Percentiles rank a stretch among this genome's conserved stretches.
These are phyloP conservation scores for Meteorus sp. DNA, from an alignment of 1,140 invertebrate genomes.

Conservation along the genomic window DNA sequence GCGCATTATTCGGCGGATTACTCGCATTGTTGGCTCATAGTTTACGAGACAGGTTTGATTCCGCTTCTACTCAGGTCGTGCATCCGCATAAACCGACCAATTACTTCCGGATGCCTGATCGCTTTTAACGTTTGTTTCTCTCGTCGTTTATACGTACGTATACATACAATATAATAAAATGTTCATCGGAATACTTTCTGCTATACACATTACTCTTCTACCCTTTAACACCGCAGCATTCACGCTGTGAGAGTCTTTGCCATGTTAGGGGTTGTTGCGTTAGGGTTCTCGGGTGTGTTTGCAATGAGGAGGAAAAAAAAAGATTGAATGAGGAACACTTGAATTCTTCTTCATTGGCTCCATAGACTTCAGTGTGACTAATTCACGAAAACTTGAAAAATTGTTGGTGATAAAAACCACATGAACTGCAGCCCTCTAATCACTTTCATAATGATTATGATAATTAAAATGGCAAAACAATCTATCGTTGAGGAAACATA, in stretches of 20 bases:
- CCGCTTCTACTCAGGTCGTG: no score
- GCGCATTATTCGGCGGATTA: constrained; percentile 42
- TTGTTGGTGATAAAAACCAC: not conserved
- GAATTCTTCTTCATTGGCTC: constrained; percentile 12
- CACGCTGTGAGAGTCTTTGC: constrained; percentile 3
- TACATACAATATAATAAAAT: not conserved
- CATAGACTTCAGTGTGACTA: constrained; percentile 12
- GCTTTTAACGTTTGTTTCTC: constrained; percentile 46
- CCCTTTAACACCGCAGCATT: not conserved
- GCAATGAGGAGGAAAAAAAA: constrained; percentile 17
- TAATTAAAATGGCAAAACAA: constrained; percentile 5
- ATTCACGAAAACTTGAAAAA: not conserved
- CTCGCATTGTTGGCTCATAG: constrained; percentile 39
- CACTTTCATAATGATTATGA: no score
- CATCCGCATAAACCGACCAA: constrained; percentile 23
- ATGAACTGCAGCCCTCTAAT: constrained; percentile 4
- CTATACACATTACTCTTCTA: no score
- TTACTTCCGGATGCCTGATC: constrained; percentile 47
- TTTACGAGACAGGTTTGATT: constrained; percentile 48
- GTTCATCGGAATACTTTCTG: not conserved
- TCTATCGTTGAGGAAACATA: constrained; percentile 22
- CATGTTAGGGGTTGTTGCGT: not conserved
- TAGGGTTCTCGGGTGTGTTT: constrained; percentile 11
- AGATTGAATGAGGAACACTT: constrained; percentile 4
- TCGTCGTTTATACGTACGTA: constrained; percentile 2